Conservation (phyloP, 2,797 vertebrate genomes). For the Fringilla coelebs region DNA sequence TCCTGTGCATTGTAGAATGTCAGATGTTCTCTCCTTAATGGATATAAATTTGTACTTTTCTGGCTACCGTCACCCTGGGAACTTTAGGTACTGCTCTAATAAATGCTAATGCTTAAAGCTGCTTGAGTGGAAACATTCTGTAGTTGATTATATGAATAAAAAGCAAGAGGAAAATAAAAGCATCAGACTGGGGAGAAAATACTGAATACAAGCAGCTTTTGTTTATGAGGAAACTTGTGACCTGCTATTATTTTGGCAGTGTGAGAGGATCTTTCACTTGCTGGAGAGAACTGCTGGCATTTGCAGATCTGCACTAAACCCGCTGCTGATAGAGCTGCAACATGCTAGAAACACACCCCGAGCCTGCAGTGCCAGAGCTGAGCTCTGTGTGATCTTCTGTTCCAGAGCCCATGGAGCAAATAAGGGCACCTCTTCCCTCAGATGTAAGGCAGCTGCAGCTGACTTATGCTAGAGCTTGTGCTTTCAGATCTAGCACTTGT, state of each 20-base stretch:
- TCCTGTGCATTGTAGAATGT: neutral
- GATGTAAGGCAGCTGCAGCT: neutral
- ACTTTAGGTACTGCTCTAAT: neutral
- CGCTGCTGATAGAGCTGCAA: neutral
- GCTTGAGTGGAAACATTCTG: neutral
- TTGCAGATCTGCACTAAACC: neutral
- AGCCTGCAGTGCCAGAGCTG: neutral
- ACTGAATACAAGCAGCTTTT: slow-evolving; percentile 38
- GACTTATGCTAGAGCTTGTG: neutral
- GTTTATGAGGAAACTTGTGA: slow-evolving; percentile 44
- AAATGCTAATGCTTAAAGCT: neutral
- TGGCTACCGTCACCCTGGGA: neutral
- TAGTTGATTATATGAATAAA: neutral
- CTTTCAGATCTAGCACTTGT: neutral
- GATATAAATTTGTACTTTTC: neutral
- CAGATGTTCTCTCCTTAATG: neutral
- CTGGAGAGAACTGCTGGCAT: slow-evolving; percentile 22
- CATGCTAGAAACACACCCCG: neutral
- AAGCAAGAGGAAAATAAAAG: neutral
- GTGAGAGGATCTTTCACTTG: slow-evolving; percentile 10
- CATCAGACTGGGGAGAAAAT: neutral
- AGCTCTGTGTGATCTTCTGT: neutral
- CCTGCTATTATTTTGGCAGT: slow-evolving; percentile 23
- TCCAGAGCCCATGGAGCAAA: neutral
- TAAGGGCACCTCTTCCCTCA: neutral